phyloP scores from a whole-genome alignment of 2,888 invertebrate genomes.

The Thereva nobilitata region DNA sequence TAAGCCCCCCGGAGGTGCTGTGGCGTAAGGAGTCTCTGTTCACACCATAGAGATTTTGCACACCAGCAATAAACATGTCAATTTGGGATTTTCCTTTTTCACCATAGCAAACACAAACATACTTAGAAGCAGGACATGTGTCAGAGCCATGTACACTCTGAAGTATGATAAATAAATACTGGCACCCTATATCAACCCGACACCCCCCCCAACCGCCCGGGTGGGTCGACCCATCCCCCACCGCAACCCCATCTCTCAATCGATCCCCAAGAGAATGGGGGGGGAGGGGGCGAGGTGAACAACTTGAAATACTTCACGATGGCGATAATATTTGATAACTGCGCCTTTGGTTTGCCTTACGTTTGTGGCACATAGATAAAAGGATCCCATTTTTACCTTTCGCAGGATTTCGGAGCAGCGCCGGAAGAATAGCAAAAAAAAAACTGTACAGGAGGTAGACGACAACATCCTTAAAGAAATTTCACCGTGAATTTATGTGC shows the following conservation, averaged over 20 bases:
- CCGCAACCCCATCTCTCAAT: constrained; percentile 4
- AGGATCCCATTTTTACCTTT: constrained; percentile 30
- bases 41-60: constrained; percentile 26
- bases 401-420: constrained; percentile 10
- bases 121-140: constrained; percentile 32
- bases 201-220: no score
- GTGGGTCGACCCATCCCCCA: no score
- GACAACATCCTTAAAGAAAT: constrained; percentile 30
- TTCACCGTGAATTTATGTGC: constrained; percentile 31
- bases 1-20: constrained; percentile 4
- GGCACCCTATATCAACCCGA: background rate
- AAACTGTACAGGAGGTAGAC: background rate
- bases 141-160: constrained; percentile 25
- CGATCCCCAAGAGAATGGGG: background rate
- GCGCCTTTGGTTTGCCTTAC: constrained; percentile 20
- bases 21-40: constrained; percentile 20
- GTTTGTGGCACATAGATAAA: constrained; percentile 25
- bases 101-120: constrained; percentile 28
- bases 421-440: constrained; percentile 8
- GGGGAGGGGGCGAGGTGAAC: constrained; percentile 15
- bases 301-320: constrained; percentile 18
- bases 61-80: constrained; percentile 34
- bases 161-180: constrained; percentile 32
- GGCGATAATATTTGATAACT: constrained; percentile 34
- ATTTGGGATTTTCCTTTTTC: constrained; percentile 27